These are phyloP conservation scores for Sebastes glaucus DNA, from an alignment of 2,797 vertebrate genomes.

Conservation along the genomic window DNA sequence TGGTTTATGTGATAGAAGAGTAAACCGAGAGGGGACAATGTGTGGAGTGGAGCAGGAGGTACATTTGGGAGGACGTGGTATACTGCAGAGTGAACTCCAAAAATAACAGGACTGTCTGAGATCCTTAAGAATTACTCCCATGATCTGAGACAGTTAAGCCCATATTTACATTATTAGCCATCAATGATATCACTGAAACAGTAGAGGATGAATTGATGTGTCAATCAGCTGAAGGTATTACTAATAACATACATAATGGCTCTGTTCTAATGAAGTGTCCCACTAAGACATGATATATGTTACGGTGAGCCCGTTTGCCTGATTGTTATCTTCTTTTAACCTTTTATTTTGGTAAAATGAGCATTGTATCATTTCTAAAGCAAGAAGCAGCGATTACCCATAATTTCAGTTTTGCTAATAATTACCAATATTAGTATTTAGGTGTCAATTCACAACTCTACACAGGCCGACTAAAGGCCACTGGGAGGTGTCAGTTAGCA, in stretches of 20 bases:
- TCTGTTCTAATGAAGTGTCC: constrained; percentile 6
- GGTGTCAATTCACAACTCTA: neutral
- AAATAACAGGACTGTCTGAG: neutral
- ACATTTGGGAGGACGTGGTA: neutral
- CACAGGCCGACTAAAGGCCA: neutral
- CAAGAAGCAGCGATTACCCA: neutral
- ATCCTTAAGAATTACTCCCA: neutral
- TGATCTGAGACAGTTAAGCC: neutral
- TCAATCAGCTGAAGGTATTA: neutral
- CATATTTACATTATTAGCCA: neutral
- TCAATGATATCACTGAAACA: neutral
- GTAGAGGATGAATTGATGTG: neutral
- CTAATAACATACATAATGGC: constrained; percentile 7
- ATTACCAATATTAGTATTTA: neutral
- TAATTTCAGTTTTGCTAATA: neutral
- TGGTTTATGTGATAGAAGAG: constrained; percentile 9
- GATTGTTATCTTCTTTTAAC: neutral
- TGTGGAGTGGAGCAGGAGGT: constrained; percentile 5
- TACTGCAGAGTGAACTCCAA: neutral
- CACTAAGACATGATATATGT: neutral
- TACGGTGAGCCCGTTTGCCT: neutral
- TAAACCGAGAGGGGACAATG: neutral
- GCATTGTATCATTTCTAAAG: neutral
- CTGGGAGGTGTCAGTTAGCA: neutral
- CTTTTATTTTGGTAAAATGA: neutral